Conservation (phyloP, 2,113 vertebrate genomes). For the Colinus virginianus region DNA sequence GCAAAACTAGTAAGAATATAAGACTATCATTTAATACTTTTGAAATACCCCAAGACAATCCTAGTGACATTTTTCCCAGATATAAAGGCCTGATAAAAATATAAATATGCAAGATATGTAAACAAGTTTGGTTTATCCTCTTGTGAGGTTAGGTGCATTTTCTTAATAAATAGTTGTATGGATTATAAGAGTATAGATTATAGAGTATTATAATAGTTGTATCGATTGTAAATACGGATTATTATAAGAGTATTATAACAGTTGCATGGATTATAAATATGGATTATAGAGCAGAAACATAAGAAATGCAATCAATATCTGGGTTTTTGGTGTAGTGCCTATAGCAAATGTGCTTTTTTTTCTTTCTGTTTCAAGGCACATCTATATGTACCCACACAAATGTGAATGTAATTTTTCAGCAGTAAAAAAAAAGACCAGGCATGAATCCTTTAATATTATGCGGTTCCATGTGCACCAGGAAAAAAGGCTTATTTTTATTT, state of each 20-base stretch:
- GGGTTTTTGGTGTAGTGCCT: neutral
- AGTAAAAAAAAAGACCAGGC: neutral
- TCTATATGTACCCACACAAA: accelerated
- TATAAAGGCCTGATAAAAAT: neutral
- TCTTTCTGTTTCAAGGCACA: neutral
- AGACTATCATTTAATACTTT: neutral
- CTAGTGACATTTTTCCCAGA: neutral
- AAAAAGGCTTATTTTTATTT: neutral
- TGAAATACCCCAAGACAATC: neutral
- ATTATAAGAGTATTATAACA: too few species aligned
- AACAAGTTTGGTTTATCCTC: neutral
- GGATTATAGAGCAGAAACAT: neutral
- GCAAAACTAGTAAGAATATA: neutral
- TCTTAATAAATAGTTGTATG: neutral
- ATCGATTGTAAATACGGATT: neutral
- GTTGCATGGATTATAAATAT: too few species aligned
- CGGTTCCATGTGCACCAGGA: neutral
- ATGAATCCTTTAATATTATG: neutral
- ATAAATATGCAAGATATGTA: neutral
- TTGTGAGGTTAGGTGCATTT: neutral
- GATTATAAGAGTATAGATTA: too few species aligned
- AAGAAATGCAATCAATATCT: neutral
- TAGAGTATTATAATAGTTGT: too few species aligned
- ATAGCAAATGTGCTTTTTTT: accelerated
- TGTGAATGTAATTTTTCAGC: neutral